Conservation (phyloP, 1,140 invertebrate species). For the Plectrocnemia conspersa region DNA sequence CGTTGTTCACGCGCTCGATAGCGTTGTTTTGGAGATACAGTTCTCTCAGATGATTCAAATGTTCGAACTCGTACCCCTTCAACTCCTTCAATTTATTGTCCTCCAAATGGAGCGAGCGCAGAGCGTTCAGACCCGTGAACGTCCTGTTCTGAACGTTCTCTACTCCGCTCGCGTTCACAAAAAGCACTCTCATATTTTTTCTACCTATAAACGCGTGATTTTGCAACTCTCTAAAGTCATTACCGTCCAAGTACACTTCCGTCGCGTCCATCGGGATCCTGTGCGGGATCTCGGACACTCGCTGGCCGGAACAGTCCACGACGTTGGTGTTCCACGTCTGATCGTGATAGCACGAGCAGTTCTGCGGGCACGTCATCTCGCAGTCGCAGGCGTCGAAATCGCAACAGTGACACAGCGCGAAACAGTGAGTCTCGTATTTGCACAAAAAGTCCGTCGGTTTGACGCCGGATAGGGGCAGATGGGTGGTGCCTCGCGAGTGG, state of each 20-base stretch:
- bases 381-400: conserved; percentile 94
- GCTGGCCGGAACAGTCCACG: conserved; percentile 80
- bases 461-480: conserved; percentile 62
- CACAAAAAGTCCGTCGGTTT: conserved; percentile 82
- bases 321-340: conserved; percentile 90
- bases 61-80: conserved; percentile 86
- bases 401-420: conserved; percentile 88
- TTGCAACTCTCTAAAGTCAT: conserved; percentile 75
- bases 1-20: conserved; percentile 72
- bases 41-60: conserved; percentile 72
- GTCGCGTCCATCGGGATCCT: conserved; percentile 92
- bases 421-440: conserved; percentile 87
- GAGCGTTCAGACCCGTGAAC: conserved; percentile 79
- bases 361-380: conserved; percentile 88
- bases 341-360: conserved; percentile 89
- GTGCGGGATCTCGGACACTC: conserved; percentile 69
- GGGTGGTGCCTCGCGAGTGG: conserved; percentile 63
- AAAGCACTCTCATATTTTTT: conserved; percentile 81
- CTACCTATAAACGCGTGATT: conserved; percentile 88
- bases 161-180: conserved; percentile 80
- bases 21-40: conserved; percentile 84
- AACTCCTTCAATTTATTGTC: conserved; percentile 76
- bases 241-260: conserved; percentile 86
- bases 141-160: conserved; percentile 86
- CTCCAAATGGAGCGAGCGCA: conserved; percentile 79